A percentile compares a stretch with the other conserved stretches of the same genome.
These are phyloP conservation scores for Melanotaenia boesemani DNA, from an alignment of 2,797 vertebrate species.

Conservation along the genomic window DNA sequence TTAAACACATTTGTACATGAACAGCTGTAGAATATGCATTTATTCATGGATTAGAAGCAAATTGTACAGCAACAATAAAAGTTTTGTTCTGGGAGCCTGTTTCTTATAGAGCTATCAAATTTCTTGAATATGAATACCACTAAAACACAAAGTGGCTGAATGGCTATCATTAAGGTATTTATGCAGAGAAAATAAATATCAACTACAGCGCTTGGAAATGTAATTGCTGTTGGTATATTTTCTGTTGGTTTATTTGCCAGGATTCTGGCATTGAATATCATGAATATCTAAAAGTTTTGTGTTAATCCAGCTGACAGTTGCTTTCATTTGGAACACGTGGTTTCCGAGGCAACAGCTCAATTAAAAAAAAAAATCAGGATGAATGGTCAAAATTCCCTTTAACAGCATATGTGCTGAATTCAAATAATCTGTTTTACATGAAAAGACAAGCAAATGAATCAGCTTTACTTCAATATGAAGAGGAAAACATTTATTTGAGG, in stretches of 20 bases:
- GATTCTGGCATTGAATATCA: not conserved
- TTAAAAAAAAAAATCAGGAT: too few relatives aligned
- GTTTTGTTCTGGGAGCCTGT: constrained; percentile 28
- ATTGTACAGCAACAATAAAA: constrained; percentile 69
- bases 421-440: not conserved
- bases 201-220: not conserved
- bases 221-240: not conserved
- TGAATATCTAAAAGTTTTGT: not conserved
- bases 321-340: not conserved
- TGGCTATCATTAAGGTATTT: not conserved
- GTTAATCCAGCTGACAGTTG: not conserved
- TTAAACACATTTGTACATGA: constrained; percentile 52
- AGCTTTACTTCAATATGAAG: constrained; percentile 39
- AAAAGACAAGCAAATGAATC: constrained; percentile 22
- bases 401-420: not conserved
- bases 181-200: not conserved
- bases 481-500: constrained; percentile 49
- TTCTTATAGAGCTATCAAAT: not conserved
- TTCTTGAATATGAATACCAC: not conserved
- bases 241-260: not conserved
- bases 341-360: too few relatives aligned
- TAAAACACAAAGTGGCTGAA: not conserved
- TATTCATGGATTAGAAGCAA: constrained; percentile 32
- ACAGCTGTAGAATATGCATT: constrained; percentile 39
- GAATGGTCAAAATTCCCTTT: too few relatives aligned